Base-by-base conservation (phyloP, 2,797 vertebrate species). In the Garrulus glandarius region DNA sequence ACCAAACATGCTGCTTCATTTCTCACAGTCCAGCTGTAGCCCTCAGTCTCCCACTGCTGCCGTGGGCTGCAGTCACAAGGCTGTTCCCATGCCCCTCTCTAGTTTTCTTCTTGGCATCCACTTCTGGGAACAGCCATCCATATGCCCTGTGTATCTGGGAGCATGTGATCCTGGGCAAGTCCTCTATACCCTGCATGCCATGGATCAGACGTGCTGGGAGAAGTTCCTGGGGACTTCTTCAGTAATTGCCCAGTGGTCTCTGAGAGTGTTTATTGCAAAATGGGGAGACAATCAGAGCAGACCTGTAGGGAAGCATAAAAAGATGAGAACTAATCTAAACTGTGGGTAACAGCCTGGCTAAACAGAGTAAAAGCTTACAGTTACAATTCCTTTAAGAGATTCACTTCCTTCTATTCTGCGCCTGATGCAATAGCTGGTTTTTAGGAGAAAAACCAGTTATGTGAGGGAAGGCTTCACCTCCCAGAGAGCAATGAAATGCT, bases 261-360 rank as follows among this genome's bases (percentile, higher is more conserved):
- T 76, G 80, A 59, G 75, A 52, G 72, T 74, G 37, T 80, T 94
- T 91, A 52, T 49, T 80, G 53, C 77, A 85, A 95, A 94, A 94
- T 44, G 47, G 70, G 61, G 67, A 90, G 63, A 92, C 63, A 93
- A 77, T 84, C 77, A 70, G 87, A 92, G 77, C 36, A 90, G 89
- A 95, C 80, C 80, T 95, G 88, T 61, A 74, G 68, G 60, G 71
- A 95, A 85, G 53, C 64, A 65, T 60, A 64, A 80, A 95, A 91
- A 77, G 49, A 87, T 76, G 81, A 86, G 36, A 64, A 87, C 80
- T 93, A 86, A 75, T 90, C 91, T 93, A 41, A 94, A 68, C n/a
- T 65, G 71, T 71, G 94, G 83, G 59, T 94, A 87, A 71, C 67
- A 89, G 83, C 41, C 70, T 59, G 30, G 44, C 63, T 89, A 90